Evolutionary conservation across 2,113 vertebrate genomes (phyloP).

Genomic region (Apteryx owenii): DNA sequence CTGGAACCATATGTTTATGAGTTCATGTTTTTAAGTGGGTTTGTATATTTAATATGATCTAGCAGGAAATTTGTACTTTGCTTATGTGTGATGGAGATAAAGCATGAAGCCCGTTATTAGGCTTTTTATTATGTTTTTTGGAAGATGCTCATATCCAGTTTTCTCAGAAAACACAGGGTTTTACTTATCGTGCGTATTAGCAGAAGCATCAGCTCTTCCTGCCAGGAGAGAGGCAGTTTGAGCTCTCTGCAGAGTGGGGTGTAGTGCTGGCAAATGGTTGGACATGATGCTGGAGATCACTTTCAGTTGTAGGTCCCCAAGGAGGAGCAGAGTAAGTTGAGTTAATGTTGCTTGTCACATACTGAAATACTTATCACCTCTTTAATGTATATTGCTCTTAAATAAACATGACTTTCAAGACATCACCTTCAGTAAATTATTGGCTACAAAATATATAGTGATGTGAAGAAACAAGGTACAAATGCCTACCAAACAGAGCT

Average conservation of each 20-base stretch:
- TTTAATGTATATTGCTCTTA: background rate
- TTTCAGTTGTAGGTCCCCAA: background rate
- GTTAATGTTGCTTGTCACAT: background rate
- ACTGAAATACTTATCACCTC: accelerated
- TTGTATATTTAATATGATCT: background rate
- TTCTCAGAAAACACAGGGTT: background rate
- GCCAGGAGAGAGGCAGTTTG: background rate
- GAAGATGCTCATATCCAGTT: background rate
- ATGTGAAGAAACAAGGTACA: background rate
- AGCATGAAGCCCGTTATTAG: background rate
- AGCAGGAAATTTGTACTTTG: background rate
- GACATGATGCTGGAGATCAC: background rate
- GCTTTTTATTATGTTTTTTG: background rate
- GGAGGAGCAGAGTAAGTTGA: background rate
- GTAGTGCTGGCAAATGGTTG: background rate
- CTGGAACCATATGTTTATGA: background rate
- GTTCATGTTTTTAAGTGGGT: background rate
- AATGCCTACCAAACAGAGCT: background rate
- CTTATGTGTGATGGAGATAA: background rate
- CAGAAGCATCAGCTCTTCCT: background rate
- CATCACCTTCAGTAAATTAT: background rate
- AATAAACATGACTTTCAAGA: background rate
- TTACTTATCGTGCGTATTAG: background rate
- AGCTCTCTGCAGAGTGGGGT: background rate
- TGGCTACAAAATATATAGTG: background rate